Evolutionary conservation across 2,797 vertebrate genomes (phyloP), one percentile per base, ranked within the genome.

Genomic region (Odontamblyopus rebecca): DNA sequence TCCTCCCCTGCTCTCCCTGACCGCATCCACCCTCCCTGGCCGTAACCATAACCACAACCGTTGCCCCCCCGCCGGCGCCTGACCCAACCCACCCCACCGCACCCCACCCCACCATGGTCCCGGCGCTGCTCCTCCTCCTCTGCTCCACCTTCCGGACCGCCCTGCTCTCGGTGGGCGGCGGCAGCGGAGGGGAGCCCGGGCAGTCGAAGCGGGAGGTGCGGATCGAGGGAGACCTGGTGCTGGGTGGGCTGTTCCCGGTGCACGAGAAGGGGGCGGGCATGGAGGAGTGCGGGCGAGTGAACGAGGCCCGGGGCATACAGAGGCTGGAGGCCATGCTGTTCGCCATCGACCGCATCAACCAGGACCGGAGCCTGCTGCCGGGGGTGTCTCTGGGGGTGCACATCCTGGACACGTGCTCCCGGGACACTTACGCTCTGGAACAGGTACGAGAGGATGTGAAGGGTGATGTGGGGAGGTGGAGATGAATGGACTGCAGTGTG

Each of bases 261-360:
- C 98, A 99, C 0, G 98, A 99, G 86, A 99, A 98, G 89, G 98
- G 97, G 62, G 92, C 91, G 0, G 96, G 97, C 27, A 93, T 95
- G 81, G 98, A 99, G 80, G 98, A 99, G 86, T 99, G 98, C 69
- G 98, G 98, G 9, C 94, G 96, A 60, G 96, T 98, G 84, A 99
- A 98, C 50, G 97, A 99, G 86, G 96, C 96, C 76, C 86, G 97
- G 68, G 98, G 98, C 6, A 98, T 99, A 80, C 98, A 99, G 85
- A 95, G 98, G 67, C 85, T 99, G 88, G 98, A 99, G 88, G 98
- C 98, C 79, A 99, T 99, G 98, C 82, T 99, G 77, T 99, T 98
- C 80, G 98, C 98, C 61, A 98, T 99, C 16, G 97, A 99, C 78
- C 94, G 95, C 83, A 99, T 99, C 94, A 99, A 99, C 89, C 91